phyloP scores from a whole-genome alignment of 2,797 vertebrate species.

The Falco rusticolus region DNA sequence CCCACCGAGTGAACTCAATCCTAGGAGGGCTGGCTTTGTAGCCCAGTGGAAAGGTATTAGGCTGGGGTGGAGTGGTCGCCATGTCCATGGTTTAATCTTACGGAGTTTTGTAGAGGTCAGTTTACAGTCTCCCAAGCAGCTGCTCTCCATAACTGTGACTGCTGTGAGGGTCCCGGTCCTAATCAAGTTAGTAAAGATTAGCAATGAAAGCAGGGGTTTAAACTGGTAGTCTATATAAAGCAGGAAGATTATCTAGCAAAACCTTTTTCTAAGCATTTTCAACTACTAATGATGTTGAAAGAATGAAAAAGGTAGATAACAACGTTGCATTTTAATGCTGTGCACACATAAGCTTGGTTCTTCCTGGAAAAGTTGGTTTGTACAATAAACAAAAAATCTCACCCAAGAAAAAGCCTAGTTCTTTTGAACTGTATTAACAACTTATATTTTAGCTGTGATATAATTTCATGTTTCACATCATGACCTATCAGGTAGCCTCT shows the following conservation, averaged over 20 bases:
- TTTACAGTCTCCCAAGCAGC: constrained; percentile 14
- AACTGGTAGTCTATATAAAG: neutral
- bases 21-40: neutral
- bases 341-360: neutral
- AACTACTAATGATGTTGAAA: neutral
- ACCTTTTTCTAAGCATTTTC: neutral
- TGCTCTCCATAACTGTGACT: neutral
- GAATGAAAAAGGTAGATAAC: neutral
- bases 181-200: constrained; percentile 33
- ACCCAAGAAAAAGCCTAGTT: neutral
- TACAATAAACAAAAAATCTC: neutral
- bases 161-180: rapidly evolving
- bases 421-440: neutral
- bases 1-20: rapidly evolving
- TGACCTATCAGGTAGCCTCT: neutral
- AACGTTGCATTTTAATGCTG: neutral
- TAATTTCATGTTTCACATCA: neutral
- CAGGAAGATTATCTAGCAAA: neutral
- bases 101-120: constrained; percentile 2
- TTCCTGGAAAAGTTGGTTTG: neutral
- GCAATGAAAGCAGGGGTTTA: neutral
- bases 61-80: neutral
- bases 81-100: neutral
- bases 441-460: neutral
- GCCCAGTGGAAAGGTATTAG: neutral